Conservation (phyloP, 2,113 vertebrate genomes). For the Xiphophorus couchianus region DNA sequence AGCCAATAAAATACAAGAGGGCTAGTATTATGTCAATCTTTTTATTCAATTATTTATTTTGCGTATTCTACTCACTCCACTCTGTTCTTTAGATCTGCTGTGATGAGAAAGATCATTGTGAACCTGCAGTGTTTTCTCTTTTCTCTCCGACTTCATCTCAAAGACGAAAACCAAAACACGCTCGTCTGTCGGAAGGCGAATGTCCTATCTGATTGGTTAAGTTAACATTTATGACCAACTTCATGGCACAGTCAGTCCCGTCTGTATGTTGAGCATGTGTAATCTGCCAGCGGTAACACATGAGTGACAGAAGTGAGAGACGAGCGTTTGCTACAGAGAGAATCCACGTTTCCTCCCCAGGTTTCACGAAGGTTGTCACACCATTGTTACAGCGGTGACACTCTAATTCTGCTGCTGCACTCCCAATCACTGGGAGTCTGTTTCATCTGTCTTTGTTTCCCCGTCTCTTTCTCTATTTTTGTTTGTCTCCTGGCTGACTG, state of each 20-base stretch:
- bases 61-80: not conserved
- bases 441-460: constrained; percentile 66
- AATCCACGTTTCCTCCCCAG: constrained; percentile 41
- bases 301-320: constrained; percentile 52
- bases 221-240: constrained; percentile 12
- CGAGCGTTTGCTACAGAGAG: constrained; percentile 38
- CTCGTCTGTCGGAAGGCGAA: constrained; percentile 1
- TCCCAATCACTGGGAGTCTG: constrained; percentile 63
- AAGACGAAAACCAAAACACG: not conserved
- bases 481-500: constrained; percentile 78
- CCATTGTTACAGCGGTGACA: constrained; percentile 57
- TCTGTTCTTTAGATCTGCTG: not conserved
- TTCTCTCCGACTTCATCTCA: not conserved
- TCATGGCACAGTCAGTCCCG: not conserved
- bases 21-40: too few species aligned
- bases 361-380: constrained; percentile 61
- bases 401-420: constrained; percentile 50
- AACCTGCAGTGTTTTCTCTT: constrained; percentile 2
- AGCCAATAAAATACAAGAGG: too few species aligned
- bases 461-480: constrained; percentile 70
- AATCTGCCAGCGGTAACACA: constrained; percentile 36
- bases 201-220: constrained; percentile 5
- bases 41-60: not conserved
- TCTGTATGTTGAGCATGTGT: constrained; percentile 26
- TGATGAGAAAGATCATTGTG: not conserved